Evolutionary conservation across 2,888 invertebrate species (phyloP), one percentile per base, ranked within the genome.

Genomic region (Ommatoiulus sabulosus): DNA sequence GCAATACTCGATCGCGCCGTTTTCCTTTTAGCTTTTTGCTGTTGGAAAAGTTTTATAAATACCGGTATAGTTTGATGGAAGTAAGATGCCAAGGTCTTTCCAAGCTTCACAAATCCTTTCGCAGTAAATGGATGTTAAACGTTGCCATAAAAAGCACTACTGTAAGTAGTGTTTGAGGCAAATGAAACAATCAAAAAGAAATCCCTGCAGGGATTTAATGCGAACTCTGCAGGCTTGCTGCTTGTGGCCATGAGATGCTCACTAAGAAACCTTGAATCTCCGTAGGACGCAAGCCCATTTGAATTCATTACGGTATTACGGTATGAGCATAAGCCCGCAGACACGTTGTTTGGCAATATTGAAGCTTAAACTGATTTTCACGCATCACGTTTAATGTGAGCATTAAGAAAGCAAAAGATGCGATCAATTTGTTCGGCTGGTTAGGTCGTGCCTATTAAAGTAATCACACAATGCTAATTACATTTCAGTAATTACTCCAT

Each of bases 231-330:
- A 63, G n/a, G 63, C 20, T 20, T 63, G 20, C 63, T 63, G 63
- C 63, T 3, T 63, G 63, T 20, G 63, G 63, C 63, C 63, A 63
- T 63, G 20, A 63, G 63, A 63, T 63, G 63, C 20, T 63, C n/a
- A 63, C 63, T 63, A 63, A 63, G 63, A 20, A 63, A 63, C 63
- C 63, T 63, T 63, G 63, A 63, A 63, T n/a, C 63, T 63, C 63
- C 6, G 63, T 63, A 20, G 63, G 63, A 20, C 63, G n/a, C 20
- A 1, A 63, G 17, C 63, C 63, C 63, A 63, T 63, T 63, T 63
- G 63, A 63, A 63, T 63, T 63, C 63, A 63, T 63, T 63, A 63
- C 20, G 20, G 2, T 20, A 20, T 63, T 6, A 12, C 12, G 35
- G 48, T 48, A 48, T 48, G 48, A 48, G 7, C 7, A 48, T 48